These are phyloP conservation scores for Melanerpes formicivorus DNA, from an alignment of 2,113 vertebrate genomes.

Conservation along the genomic window DNA sequence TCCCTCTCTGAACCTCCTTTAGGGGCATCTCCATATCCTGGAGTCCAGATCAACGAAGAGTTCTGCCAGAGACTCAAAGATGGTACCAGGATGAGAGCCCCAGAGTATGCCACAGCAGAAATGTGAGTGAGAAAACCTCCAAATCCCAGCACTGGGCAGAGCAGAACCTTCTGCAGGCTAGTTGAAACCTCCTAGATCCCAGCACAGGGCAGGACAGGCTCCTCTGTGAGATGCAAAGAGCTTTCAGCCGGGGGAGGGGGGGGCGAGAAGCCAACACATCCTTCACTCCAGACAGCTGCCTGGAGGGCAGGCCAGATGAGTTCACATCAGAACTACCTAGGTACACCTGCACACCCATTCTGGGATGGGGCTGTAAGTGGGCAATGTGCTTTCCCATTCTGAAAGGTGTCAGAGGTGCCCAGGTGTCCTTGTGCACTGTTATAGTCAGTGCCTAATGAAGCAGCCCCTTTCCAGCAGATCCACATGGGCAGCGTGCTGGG, in stretches of 20 bases:
- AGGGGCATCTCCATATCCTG: slow-evolving; percentile 97
- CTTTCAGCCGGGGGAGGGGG: not conserved
- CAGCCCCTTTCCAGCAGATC: not conserved
- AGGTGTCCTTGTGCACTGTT: not conserved
- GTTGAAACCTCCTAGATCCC: not conserved
- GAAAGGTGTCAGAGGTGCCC: not conserved
- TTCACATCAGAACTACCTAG: not conserved
- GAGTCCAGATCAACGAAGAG: slow-evolving; percentile 96
- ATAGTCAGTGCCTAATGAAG: not conserved
- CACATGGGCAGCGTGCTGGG: not conserved
- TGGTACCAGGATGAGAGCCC: slow-evolving; percentile 93
- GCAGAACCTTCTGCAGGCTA: not conserved
- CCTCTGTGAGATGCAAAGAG: not conserved
- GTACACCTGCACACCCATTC: not conserved
- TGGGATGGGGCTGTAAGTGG: not conserved
- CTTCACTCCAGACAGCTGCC: not conserved
- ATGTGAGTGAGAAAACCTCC: slow-evolving; percentile 80
- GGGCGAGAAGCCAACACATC: not conserved
- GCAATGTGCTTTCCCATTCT: not conserved
- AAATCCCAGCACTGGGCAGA: not conserved
- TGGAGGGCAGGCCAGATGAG: not conserved
- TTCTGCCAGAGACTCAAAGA: slow-evolving; percentile 95
- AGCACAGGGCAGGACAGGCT: not conserved
- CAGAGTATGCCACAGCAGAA: slow-evolving; percentile 93
- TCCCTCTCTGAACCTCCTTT: not conserved